A percentile compares a stretch with the other conserved stretches of the same genome.
These are phyloP conservation scores for Sparidentex hasta DNA, from an alignment of 2,797 vertebrate species.

Conservation along the genomic window DNA sequence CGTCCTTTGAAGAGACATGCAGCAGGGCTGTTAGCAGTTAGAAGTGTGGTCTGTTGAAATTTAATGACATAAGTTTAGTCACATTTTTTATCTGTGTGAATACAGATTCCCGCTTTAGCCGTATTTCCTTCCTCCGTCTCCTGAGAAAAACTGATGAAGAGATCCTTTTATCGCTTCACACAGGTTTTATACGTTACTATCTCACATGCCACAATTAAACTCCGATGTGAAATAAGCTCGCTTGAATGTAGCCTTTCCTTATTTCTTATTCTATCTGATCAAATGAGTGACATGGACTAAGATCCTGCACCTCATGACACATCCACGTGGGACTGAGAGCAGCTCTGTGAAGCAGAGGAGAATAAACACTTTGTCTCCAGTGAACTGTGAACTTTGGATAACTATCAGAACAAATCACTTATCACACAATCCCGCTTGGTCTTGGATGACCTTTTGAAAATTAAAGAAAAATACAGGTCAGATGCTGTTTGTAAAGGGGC, in stretches of 20 bases:
- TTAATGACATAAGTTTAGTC: not conserved
- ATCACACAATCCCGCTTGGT: conserved; percentile 21
- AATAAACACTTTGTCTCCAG: conserved; percentile 52
- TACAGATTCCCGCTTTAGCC: not conserved
- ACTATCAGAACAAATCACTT: conserved; percentile 57
- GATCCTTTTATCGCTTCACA: not conserved
- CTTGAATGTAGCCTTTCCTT: not conserved
- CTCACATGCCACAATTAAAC: not conserved
- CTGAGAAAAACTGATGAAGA: not conserved
- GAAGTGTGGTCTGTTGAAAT: not conserved
- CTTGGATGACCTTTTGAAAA: conserved; percentile 22
- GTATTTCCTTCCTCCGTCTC: not conserved
- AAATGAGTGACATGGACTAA: conserved; percentile 7
- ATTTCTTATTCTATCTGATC: conserved; percentile 1
- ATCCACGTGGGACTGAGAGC: conserved; percentile 20
- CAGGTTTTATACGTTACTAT: not conserved
- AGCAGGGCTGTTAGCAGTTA: conserved; percentile 15
- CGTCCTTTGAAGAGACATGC: not conserved
- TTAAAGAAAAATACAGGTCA: conserved; percentile 4
- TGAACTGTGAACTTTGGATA: conserved; percentile 50
- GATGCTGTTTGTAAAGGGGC: not conserved
- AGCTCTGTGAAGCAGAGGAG: conserved; percentile 38
- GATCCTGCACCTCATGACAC: conserved; percentile 47
- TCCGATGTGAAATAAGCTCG: not conserved
- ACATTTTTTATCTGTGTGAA: not conserved